phyloP scores from a whole-genome alignment of 2,888 invertebrate genomes.

The Euzophera pinguis region DNA sequence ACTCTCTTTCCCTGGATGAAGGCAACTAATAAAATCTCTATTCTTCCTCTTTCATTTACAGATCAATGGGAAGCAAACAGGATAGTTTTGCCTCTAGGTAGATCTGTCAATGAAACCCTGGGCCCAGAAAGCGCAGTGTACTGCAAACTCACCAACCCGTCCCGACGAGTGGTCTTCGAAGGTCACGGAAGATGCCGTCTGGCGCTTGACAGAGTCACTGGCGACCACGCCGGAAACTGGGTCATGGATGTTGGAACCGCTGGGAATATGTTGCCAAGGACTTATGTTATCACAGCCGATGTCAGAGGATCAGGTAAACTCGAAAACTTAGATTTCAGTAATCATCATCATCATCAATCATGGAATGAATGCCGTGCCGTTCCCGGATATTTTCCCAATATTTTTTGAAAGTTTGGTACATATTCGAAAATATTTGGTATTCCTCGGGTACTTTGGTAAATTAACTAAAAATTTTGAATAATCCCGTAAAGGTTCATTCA shows the following conservation, averaged over 20 bases:
- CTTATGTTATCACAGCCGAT: conserved; percentile 31
- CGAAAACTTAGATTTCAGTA: not conserved
- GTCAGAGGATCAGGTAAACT: conserved; percentile 40
- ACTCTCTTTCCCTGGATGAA: too few species aligned
- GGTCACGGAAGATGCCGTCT: conserved; percentile 53
- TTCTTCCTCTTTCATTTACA: too few species aligned
- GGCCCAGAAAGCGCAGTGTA: conserved; percentile 54
- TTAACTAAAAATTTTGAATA: too few species aligned
- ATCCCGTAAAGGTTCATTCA: too few species aligned
- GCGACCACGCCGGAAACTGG: conserved; percentile 49
- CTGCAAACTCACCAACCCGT: conserved; percentile 44
- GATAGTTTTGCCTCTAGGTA: conserved; percentile 31
- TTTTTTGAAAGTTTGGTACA: too few species aligned
- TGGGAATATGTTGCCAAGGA: conserved; percentile 40
- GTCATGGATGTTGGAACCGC: conserved; percentile 37
- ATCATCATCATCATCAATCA: too few species aligned
- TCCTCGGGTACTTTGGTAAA: too few species aligned
- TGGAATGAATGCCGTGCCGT: too few species aligned
- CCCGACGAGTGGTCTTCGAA: conserved; percentile 37
- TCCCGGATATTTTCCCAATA: too few species aligned
- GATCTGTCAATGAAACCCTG: conserved; percentile 32
- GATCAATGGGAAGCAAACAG: conserved; percentile 7
- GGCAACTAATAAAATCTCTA: too few species aligned
- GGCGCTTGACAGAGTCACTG: conserved; percentile 36
- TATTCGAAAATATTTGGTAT: too few species aligned